Percentiles rank a stretch among this genome's conserved stretches.
Evolutionary conservation across 1,140 invertebrate genomes (phyloP).

Genomic region (Zaprionus taronus): DNA sequence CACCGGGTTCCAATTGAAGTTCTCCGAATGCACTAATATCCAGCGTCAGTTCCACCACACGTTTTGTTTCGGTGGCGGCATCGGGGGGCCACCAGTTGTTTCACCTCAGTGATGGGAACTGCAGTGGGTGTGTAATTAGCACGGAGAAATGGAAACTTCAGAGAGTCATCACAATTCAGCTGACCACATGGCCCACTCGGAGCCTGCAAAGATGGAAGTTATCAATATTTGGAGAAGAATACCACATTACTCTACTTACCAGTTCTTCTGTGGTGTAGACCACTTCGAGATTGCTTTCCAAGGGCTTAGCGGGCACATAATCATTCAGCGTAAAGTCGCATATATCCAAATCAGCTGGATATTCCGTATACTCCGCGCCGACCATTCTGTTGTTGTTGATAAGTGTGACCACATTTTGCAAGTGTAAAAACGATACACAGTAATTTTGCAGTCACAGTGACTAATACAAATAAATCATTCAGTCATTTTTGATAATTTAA

Average conservation of each 20-base stretch:
- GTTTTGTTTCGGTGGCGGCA: constrained; percentile 46
- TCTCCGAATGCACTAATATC: constrained; percentile 15
- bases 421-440: background rate
- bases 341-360: constrained; percentile 38
- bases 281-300: constrained; percentile 59
- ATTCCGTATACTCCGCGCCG: background rate
- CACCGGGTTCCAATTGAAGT: constrained; percentile 60
- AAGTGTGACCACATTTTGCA: constrained; percentile 16
- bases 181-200: constrained; percentile 42
- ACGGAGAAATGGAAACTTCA: constrained; percentile 66
- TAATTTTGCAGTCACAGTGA: background rate
- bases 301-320: constrained; percentile 65
- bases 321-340: constrained; percentile 51
- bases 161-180: constrained; percentile 38
- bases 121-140: constrained; percentile 8
- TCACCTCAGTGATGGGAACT: constrained; percentile 36
- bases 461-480: background rate
- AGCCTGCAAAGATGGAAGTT: constrained; percentile 10
- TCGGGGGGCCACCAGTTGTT: constrained; percentile 52
- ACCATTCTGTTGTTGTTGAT: constrained; percentile 27
- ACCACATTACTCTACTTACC: constrained; percentile 17
- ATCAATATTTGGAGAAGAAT: background rate
- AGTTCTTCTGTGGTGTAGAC: constrained; percentile 27
- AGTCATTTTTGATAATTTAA: background rate
- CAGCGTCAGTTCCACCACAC: constrained; percentile 63